These are phyloP conservation scores for Eurystomus glaucurus DNA, from an alignment of 2,797 vertebrate genomes.

Conservation along the genomic window DNA sequence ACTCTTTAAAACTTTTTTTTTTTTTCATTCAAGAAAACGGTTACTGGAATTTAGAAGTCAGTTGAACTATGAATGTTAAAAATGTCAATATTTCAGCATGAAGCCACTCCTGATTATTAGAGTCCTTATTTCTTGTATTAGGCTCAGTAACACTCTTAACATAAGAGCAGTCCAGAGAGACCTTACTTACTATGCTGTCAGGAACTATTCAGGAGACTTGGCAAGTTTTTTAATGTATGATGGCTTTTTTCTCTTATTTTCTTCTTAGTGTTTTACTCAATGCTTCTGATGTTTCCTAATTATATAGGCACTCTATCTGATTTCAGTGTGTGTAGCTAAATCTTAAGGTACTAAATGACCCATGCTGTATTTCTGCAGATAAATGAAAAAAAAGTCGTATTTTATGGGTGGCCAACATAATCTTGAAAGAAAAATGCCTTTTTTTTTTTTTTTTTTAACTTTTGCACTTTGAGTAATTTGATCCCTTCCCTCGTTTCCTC, in stretches of 20 bases:
- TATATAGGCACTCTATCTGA: neutral
- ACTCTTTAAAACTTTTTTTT: fast-evolving
- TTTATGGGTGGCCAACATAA: neutral
- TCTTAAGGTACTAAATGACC: neutral
- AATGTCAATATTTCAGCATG: neutral
- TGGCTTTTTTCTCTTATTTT: fast-evolving
- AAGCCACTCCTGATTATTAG: fast-evolving
- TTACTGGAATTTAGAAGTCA: neutral
- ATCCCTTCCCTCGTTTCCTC: neutral
- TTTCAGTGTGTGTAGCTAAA: neutral
- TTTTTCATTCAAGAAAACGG: neutral
- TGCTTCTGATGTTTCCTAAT: neutral
- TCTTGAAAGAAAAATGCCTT: neutral
- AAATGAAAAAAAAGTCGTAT: neutral
- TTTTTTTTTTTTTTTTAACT: neutral
- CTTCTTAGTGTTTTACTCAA: neutral
- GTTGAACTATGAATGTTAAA: neutral
- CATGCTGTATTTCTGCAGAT: neutral
- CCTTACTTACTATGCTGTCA: neutral
- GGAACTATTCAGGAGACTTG: neutral
- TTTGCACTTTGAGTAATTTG: neutral
- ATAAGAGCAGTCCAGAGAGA: neutral
- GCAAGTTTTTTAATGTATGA: neutral
- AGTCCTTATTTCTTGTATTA: neutral
- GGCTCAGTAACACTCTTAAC: neutral